A percentile compares a stretch with the other conserved stretches of the same genome.
phyloP scores from a whole-genome alignment of 2,888 invertebrate species.

The Phoronis australis region DNA sequence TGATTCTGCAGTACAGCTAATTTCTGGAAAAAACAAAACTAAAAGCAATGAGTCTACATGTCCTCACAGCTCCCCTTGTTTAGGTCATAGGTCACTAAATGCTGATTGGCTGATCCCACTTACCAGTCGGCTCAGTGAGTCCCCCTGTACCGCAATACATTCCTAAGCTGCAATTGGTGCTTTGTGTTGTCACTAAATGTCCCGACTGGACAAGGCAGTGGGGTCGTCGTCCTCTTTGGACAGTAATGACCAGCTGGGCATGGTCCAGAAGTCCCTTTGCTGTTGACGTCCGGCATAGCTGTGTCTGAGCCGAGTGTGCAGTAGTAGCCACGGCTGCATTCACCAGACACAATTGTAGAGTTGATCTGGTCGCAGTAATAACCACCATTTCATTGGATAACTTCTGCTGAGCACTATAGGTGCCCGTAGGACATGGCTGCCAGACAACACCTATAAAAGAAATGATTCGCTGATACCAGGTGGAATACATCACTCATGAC shows the following conservation, averaged over 20 bases:
- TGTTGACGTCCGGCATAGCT: conserved; percentile 27
- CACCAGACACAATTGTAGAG: conserved; percentile 27
- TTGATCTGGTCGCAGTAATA: conserved; percentile 35
- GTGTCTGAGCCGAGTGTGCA: conserved; percentile 37
- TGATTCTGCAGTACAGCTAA: no score
- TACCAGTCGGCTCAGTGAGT: conserved; percentile 31
- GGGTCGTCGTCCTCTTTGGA: conserved; percentile 24
- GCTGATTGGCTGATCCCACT: no score
- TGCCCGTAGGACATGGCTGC: conserved; percentile 42
- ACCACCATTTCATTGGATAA: conserved; percentile 42
- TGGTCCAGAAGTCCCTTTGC: conserved; percentile 36
- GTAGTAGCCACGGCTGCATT: conserved; percentile 35
- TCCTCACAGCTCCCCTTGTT: no score
- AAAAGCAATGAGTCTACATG: no score
- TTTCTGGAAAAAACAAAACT: no score
- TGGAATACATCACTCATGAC: no score
- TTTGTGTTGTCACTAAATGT: conserved; percentile 31
- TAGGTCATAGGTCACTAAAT: no score
- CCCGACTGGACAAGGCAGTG: conserved; percentile 33
- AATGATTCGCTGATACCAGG: no score
- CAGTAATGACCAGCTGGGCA: conserved; percentile 45
- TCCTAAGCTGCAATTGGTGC: conserved; percentile 27
- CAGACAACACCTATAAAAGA: conserved; percentile 40
- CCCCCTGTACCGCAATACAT: conserved; percentile 34
- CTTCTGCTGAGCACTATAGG: conserved; percentile 39